Evolutionary conservation across 2,888 invertebrate species (phyloP), one percentile per base, ranked within the genome.

Genomic region (Acanthosepion esculentum): DNA sequence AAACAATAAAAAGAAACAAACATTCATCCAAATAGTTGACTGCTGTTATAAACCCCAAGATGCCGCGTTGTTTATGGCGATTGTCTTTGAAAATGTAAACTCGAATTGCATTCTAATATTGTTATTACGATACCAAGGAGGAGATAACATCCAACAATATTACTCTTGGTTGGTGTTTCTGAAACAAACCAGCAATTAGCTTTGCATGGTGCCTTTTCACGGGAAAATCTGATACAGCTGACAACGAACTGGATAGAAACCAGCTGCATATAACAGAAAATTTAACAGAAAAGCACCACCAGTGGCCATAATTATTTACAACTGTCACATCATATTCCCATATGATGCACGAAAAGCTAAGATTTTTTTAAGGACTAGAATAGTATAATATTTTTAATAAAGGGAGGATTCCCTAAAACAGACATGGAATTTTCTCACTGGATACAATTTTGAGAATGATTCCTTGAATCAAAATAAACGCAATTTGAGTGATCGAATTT

Each of bases 1-100:
- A 78, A 78, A 29, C 78, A 78, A 78, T 59, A 59, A 59, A 41
- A 50, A 50, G 26, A 59, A 78, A 78, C 29, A 78, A n/a, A 33
- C 33, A 33, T n/a, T 78, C n/a, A 78, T 33, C 33, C 78, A 78
- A 78, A 12, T 3, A 8, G 15, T 15, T n/a, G 78, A 78, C n/a
- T 15, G 15, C n/a, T 78, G 78, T 33, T 78, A 5, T 33, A n/a
- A 78, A 33, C 78, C n/a, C n/a, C n/a, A 78, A 15, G n/a, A 3
- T 33, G 23, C 78, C n/a, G 78, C n/a, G 78, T 78, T 78, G 10
- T 78, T 78, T 78, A 78, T 78, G 15, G n/a, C 29, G 18, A 78
- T 78, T n/a, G n/a, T 78, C n/a, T 78, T 78, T 78, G 78, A 78
- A 78, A 78, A n/a, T 78, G n/a, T 33, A n/a, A n/a, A 78, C 78